Conservation (phyloP, 2,888 invertebrate species). For the Leptothorax acervorum region DNA sequence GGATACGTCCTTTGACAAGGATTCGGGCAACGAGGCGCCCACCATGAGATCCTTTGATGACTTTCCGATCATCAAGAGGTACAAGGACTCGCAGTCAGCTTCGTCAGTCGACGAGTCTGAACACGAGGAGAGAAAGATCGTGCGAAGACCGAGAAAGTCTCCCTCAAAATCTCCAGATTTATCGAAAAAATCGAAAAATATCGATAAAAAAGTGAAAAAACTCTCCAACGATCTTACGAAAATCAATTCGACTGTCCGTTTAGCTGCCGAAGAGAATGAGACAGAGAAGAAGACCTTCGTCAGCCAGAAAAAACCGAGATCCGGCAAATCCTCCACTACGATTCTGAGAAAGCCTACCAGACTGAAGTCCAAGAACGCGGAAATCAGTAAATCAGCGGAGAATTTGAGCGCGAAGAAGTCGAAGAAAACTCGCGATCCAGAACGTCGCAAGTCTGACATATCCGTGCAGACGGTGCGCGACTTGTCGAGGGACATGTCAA, state of each 20-base stretch:
- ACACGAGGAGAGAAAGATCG: conserved; percentile 40
- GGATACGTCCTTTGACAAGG: conserved; percentile 77
- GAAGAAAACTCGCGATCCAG: conserved; percentile 80
- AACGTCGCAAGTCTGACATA: conserved; percentile 82
- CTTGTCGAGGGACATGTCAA: conserved; percentile 79
- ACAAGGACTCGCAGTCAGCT: conserved; percentile 72
- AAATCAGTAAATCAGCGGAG: conserved; percentile 82
- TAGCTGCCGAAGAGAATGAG: conserved; percentile 41
- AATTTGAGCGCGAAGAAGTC: conserved; percentile 75
- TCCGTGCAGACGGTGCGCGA: conserved; percentile 77
- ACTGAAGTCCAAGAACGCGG: conserved; percentile 78
- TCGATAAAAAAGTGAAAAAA: background rate
- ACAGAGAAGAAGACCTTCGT: conserved; percentile 49
- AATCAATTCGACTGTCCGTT: background rate
- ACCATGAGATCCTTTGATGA: conserved; percentile 73
- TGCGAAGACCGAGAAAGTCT: conserved; percentile 57
- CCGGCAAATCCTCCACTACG: conserved; percentile 65
- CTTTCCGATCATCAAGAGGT: conserved; percentile 67
- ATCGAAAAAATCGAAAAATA: conserved; percentile 22
- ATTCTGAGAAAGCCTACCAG: conserved; percentile 78
- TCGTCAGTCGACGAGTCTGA: conserved; percentile 77
- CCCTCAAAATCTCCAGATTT: conserved; percentile 68
- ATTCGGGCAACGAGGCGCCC: conserved; percentile 81
- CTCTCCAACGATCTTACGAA: conserved; percentile 2
- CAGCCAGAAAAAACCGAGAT: conserved; percentile 53